Conservation (phyloP, 64 coral and sea anemone species). For the Trachythela sp. region DNA sequence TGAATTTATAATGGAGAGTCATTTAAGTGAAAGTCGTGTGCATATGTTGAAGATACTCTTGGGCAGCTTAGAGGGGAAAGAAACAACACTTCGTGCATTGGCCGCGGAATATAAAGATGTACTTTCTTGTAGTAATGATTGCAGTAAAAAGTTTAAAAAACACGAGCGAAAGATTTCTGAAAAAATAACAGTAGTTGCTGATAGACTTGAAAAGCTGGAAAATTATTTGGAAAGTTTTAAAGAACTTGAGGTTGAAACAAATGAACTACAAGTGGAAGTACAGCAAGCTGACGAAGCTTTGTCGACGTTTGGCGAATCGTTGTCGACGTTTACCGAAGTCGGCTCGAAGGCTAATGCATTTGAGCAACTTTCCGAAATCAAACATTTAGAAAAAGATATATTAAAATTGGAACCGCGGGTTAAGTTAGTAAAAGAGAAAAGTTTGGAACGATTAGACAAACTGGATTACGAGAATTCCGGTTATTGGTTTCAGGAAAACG, state of each 20-base stretch:
- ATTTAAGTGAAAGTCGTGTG: constrained; percentile 8
- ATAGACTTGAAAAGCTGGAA: neutral
- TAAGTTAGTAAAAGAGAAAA: neutral
- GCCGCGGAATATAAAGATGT: neutral
- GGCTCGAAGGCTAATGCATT: neutral
- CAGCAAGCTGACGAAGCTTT: neutral
- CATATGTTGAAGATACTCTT: neutral
- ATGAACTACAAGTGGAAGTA: neutral
- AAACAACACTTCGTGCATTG: neutral
- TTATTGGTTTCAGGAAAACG: constrained; percentile 15
- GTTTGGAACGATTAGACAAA: neutral
- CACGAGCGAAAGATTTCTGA: neutral
- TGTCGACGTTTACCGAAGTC: neutral
- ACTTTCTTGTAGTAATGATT: neutral
- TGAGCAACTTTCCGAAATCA: neutral
- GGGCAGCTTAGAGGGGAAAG: neutral
- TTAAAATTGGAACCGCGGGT: neutral
- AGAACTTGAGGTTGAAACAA: neutral
- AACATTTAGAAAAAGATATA: neutral
- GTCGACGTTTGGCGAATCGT: neutral
- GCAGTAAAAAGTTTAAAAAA: neutral
- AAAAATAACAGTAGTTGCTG: neutral
- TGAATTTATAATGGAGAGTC: neutral
- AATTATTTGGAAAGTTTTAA: neutral
- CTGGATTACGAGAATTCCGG: constrained; percentile 9